Percentiles rank a stretch among this genome's conserved stretches.
These are phyloP conservation scores for Phaethornis superciliosus DNA, from an alignment of 2,113 vertebrate genomes.

Conservation along the genomic window DNA sequence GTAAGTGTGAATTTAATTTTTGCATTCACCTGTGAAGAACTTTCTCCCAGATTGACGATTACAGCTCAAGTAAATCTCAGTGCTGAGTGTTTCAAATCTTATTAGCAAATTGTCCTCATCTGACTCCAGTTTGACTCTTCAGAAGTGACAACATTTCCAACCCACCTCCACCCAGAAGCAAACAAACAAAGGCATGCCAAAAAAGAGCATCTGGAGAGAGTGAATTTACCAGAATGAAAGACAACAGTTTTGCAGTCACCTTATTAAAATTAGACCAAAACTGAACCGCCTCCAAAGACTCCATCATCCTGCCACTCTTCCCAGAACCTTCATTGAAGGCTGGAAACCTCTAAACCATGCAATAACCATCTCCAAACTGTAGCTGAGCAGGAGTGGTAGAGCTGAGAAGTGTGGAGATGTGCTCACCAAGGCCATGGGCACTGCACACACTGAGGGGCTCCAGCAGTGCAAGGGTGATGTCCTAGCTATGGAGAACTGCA, in stretches of 20 bases:
- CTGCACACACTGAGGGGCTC: background rate
- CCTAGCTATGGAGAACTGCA: background rate
- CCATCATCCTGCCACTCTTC: background rate
- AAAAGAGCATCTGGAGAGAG: background rate
- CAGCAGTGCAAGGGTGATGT: background rate
- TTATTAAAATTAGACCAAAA: conserved; percentile 17
- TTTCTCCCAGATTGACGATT: background rate
- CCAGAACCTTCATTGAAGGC: background rate
- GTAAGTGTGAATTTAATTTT: background rate
- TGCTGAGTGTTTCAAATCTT: background rate
- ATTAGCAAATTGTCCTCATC: background rate
- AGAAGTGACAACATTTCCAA: background rate
- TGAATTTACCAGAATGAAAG: background rate
- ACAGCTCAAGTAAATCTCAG: background rate
- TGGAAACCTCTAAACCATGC: background rate
- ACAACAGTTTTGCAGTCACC: background rate
- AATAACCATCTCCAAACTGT: background rate
- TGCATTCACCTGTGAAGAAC: background rate
- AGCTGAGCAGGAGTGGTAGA: background rate
- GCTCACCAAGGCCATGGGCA: no score
- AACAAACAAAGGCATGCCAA: background rate
- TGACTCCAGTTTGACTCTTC: background rate
- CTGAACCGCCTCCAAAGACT: background rate
- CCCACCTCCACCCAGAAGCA: background rate
- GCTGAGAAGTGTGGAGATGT: background rate